These are phyloP conservation scores for Siphonodentalium dalli DNA, from an alignment of 2,888 invertebrate species.

Conservation along the genomic window DNA sequence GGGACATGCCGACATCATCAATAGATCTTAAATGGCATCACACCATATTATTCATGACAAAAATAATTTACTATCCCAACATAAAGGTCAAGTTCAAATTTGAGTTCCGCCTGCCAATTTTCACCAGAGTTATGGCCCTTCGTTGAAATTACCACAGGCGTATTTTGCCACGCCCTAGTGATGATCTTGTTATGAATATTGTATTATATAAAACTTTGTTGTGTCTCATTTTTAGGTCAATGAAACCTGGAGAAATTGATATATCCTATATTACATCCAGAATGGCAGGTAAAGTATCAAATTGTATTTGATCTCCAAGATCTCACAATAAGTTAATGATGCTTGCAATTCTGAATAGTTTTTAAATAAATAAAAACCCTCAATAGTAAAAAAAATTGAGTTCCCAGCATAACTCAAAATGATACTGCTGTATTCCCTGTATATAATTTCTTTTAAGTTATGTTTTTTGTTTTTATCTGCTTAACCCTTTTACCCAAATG, in stretches of 20 bases:
- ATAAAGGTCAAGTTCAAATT: too few species aligned
- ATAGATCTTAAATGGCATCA: too few species aligned
- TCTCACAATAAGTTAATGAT: background rate
- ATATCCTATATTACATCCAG: constrained; percentile 91
- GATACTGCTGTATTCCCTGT: background rate
- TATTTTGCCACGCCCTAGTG: too few species aligned
- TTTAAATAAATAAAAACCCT: background rate
- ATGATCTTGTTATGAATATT: too few species aligned
- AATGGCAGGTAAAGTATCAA: constrained; percentile 69
- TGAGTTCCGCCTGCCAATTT: too few species aligned
- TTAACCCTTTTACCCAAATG: too few species aligned
- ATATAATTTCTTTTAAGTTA: background rate
- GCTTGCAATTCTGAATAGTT: background rate
- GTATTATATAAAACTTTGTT: constrained; percentile 3
- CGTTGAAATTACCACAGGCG: too few species aligned
- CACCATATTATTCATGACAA: background rate
- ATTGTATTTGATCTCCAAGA: background rate
- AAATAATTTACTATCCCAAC: too few species aligned
- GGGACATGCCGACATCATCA: too few species aligned
- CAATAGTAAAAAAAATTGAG: background rate
- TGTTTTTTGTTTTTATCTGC: too few species aligned
- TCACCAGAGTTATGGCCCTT: too few species aligned
- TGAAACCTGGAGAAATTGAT: constrained; percentile 76
- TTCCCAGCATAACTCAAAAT: background rate
- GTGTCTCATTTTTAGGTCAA: constrained; percentile 45